phyloP scores from a whole-genome alignment of 2,113 vertebrate genomes.

The Scytalopus superciliaris region DNA sequence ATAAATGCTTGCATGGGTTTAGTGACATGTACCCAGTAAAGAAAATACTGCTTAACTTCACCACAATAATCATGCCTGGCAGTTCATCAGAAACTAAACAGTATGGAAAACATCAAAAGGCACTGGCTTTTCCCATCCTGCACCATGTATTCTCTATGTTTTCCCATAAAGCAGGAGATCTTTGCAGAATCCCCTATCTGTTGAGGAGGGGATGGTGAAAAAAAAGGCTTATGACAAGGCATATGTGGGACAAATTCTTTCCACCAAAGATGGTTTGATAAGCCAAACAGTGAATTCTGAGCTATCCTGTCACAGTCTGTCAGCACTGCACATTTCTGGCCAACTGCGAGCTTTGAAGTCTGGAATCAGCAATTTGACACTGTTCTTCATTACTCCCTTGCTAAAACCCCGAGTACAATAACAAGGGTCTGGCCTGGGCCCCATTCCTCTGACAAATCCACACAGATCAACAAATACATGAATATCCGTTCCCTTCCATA shows the following conservation, averaged over 20 bases:
- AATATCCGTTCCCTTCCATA: neutral
- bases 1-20: neutral
- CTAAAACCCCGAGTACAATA: neutral
- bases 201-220: neutral
- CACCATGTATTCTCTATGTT: neutral
- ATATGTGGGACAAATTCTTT: neutral
- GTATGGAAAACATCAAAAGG: neutral
- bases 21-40: neutral
- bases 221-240: neutral
- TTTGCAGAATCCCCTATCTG: neutral
- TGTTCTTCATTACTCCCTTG: neutral
- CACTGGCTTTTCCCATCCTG: neutral
- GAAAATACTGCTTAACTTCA: neutral
- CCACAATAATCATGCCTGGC: neutral
- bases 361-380: neutral
- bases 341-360: neutral
- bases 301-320: neutral
- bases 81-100: neutral
- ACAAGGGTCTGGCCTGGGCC: neutral
- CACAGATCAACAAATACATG: neutral
- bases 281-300: neutral
- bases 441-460: neutral
- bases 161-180: neutral
- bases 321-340: neutral
- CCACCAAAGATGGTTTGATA: neutral